Conservation (phyloP, 64 coral and sea anemone genomes). For the Porites lutea region DNA sequence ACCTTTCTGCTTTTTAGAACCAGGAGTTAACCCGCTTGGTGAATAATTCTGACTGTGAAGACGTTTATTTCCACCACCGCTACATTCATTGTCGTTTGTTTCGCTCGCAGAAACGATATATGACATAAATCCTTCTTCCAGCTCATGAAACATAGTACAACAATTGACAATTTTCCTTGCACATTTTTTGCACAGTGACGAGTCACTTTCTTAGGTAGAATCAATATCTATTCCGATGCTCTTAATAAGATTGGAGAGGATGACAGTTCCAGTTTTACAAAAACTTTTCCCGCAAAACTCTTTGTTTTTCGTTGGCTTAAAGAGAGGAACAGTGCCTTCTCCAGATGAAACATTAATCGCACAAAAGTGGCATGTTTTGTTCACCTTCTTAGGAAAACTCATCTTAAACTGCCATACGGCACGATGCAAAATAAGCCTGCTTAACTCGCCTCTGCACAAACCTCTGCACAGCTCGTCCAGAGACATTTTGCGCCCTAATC, state of each 20-base stretch:
- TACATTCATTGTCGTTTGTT: background rate
- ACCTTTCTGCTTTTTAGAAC: background rate
- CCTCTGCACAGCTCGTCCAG: too few species aligned
- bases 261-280: constrained; percentile 16
- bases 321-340: too few species aligned
- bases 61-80: background rate
- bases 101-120: background rate
- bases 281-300: too few species aligned
- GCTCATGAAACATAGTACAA: background rate
- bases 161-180: background rate
- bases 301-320: too few species aligned
- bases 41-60: constrained; percentile 2
- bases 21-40: background rate
- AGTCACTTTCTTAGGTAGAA: background rate
- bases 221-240: background rate
- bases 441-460: too few species aligned
- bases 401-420: too few species aligned
- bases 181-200: constrained; percentile 2
- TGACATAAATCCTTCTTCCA: constrained; percentile 42
- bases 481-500: too few species aligned
- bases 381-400: too few species aligned
- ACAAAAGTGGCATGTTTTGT: too few species aligned
- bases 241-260: constrained; percentile 12
- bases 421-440: too few species aligned
- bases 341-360: too few species aligned